Percentiles rank a stretch among this genome's conserved stretches.
Evolutionary conservation across 2,113 vertebrate species (phyloP).

Genomic region (Setophaga petechia): DNA sequence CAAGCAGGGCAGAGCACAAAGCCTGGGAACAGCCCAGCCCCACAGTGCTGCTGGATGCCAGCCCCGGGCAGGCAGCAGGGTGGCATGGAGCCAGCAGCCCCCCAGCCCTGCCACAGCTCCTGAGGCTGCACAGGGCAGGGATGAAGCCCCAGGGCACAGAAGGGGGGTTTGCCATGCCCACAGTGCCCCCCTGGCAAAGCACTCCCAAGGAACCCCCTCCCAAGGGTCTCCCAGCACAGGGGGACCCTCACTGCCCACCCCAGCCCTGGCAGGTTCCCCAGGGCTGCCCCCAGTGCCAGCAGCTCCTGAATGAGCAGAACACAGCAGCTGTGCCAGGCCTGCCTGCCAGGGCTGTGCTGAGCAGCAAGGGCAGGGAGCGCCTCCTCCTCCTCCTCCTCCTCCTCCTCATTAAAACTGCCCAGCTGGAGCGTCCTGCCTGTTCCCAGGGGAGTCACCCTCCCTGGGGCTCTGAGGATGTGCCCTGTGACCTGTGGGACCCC

Average conservation of each 20-base stretch:
- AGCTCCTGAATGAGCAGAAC: not conserved
- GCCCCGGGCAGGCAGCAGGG: rapidly evolving
- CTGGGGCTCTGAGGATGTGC: rapidly evolving
- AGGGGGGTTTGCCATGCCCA: rapidly evolving
- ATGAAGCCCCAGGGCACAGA: not conserved
- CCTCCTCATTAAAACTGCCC: slow-evolving; percentile 15
- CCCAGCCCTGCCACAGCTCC: not conserved
- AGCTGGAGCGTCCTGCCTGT: not conserved
- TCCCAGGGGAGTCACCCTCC: not conserved
- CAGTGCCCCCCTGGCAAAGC: rapidly evolving
- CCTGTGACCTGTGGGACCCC: rapidly evolving
- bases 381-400: slow-evolving; percentile 36
- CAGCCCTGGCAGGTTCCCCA: not conserved
- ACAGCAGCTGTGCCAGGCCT: not conserved
- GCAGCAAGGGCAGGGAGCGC: not conserved
- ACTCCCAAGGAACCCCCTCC: not conserved
- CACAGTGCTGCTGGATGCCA: rapidly evolving
- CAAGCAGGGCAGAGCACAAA: rapidly evolving
- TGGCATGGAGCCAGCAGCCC: rapidly evolving
- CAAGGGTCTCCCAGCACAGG: rapidly evolving
- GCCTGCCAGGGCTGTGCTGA: no score
- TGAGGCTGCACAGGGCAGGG: not conserved
- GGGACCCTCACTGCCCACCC: not conserved
- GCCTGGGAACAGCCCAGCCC: rapidly evolving
- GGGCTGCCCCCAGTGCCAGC: not conserved